phyloP scores from a whole-genome alignment of 2,113 vertebrate genomes.

The Stigmatopora nigra region DNA sequence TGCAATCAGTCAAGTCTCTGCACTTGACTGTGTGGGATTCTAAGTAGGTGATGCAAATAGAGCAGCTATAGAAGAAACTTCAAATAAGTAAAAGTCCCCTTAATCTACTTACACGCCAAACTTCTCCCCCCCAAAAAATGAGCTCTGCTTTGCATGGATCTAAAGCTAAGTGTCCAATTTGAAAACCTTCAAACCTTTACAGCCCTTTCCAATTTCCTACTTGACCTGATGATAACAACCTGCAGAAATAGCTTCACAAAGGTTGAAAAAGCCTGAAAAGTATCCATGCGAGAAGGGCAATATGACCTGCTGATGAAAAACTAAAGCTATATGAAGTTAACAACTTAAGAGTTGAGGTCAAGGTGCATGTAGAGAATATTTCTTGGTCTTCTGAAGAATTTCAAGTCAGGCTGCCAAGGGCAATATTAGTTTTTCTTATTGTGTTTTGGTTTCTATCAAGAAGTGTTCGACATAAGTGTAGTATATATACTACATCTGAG shows the following conservation, averaged over 20 bases:
- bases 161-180: not conserved
- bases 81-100: constrained; percentile 13
- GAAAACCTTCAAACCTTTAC: not conserved
- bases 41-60: constrained; percentile 30
- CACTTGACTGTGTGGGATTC: constrained; percentile 34
- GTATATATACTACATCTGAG: not conserved
- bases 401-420: not conserved
- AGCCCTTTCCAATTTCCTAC: not conserved
- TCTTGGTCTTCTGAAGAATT: not conserved
- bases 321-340: not conserved
- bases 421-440: not conserved
- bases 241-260: not conserved
- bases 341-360: not conserved
- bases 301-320: not conserved
- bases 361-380: not conserved
- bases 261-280: not conserved
- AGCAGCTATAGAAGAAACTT: constrained; percentile 6
- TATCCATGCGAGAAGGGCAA: not conserved
- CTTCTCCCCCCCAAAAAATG: not conserved
- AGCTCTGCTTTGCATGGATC: not conserved
- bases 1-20: constrained; percentile 9
- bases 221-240: not conserved
- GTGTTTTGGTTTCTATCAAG: constrained; percentile 11
- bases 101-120: not conserved
- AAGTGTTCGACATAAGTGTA: constrained; percentile 8